Evolutionary conservation across 2,113 vertebrate species (phyloP), one percentile per base, ranked within the genome.

Genomic region (Macaca mulatta): DNA sequence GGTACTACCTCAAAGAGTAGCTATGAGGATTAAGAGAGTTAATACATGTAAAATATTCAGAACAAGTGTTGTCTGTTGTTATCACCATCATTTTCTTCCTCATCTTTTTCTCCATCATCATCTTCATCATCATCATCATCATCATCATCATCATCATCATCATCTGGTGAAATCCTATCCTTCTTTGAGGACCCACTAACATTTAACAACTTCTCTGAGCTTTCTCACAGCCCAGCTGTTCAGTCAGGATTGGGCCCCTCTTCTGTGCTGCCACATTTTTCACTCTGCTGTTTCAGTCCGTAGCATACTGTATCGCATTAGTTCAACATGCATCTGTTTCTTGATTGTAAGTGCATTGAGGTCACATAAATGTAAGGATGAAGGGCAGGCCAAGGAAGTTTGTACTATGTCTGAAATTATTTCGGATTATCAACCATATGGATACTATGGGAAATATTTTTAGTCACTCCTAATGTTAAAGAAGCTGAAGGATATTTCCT

Each of bases 341-440:
- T 95, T 95, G 52, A 91, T 81, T 89, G 0, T 91, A 77, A 84
- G 50, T 77, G 4, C 35, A 61, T 13, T 89, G 86, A 95, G 32
- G n/a, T 89, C 64, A 96, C 57, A 92, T 96, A 96, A 74, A 89
- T 96, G 27, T 83, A 95, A 93, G 95, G 45, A 45, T 82, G 78
- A 97, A 80, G 22, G 52, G 81, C 85, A 38, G 9, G 17, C 6
- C 32, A 86, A 94, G 72, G 55, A 83, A 93, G 23, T 93, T 59
- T 89, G n/a, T 96, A 79, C 57, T 94, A n/a, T 80, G n/a, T 92
- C 75, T 93, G 79, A 93, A 92, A 69, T 75, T 83, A 91, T 82
- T 96, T 92, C 80, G 43, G 23, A 22, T 92, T 87, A 86, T 86
- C 79, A 94, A 40, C 11, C 25, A 45, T 90, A 8, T 95, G 25